phyloP scores from a whole-genome alignment of 2,888 invertebrate genomes.

The Orthosia cruda region DNA sequence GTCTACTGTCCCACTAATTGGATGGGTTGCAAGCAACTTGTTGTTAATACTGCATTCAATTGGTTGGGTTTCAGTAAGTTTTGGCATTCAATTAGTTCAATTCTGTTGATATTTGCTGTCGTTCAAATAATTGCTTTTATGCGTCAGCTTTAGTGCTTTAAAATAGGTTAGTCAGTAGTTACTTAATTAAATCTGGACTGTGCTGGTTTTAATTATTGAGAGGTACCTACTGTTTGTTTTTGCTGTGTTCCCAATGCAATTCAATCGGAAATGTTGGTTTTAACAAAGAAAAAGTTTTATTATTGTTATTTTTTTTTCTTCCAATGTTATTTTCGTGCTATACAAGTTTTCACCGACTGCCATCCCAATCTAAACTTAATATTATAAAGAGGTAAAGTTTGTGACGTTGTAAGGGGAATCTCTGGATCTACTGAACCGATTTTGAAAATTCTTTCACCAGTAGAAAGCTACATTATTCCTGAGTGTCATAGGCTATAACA shows the following conservation, averaged over 20 bases:
- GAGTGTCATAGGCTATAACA: too few relatives aligned
- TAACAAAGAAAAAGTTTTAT: not conserved
- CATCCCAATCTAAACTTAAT: not conserved
- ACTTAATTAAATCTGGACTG: conserved; percentile 37
- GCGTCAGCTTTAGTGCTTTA: conserved; percentile 29
- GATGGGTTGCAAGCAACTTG: conserved; percentile 21
- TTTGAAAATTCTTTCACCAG: too few relatives aligned
- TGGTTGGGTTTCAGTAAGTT: conserved; percentile 45
- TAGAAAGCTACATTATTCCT: too few relatives aligned
- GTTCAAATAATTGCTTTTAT: conserved; percentile 50
- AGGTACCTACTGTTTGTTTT: conserved; percentile 9
- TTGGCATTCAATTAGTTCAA: conserved; percentile 44
- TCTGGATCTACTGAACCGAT: too few relatives aligned
- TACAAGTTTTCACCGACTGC: not conserved
- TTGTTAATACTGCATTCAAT: conserved; percentile 30
- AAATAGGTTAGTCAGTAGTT: conserved; percentile 43
- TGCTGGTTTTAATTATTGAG: conserved; percentile 21
- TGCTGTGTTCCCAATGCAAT: conserved; percentile 4
- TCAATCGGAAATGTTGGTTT: not conserved
- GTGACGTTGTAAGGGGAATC: too few relatives aligned
- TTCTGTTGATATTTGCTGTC: conserved; percentile 21
- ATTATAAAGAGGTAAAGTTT: too few relatives aligned
- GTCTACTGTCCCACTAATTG: conserved; percentile 39
- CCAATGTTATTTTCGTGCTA: not conserved
- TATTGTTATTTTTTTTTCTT: too few relatives aligned